Evolutionary conservation across 1,140 invertebrate genomes (phyloP).

Genomic region (Sycophaga agraensis): DNA sequence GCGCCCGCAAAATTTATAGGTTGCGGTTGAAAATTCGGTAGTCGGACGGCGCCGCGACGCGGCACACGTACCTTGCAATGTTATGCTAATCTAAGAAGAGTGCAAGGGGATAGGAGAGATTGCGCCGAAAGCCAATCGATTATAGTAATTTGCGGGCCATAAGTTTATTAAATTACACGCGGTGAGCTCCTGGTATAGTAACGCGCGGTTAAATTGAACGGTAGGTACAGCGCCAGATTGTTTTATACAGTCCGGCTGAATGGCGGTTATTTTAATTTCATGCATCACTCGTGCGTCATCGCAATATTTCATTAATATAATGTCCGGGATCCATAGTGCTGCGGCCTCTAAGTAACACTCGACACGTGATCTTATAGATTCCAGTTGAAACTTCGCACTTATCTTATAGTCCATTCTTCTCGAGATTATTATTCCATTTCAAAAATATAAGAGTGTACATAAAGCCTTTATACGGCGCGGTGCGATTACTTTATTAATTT

Average conservation of each 20-base stretch:
- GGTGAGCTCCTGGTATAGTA: slow-evolving; percentile 6
- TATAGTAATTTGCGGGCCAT: slow-evolving; percentile 26
- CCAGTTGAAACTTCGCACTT: no score
- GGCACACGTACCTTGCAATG: slow-evolving; percentile 14
- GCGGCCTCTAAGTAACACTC: slow-evolving; percentile 35
- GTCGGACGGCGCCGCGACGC: not conserved
- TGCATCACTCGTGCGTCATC: slow-evolving; percentile 30
- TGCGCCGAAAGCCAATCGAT: slow-evolving; percentile 26
- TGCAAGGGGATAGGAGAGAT: slow-evolving; percentile 12
- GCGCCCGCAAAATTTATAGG: slow-evolving; percentile 23
- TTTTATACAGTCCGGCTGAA: slow-evolving; percentile 23
- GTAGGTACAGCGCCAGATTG: slow-evolving; percentile 14
- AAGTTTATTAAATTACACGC: slow-evolving; percentile 32
- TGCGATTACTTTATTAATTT: no score
- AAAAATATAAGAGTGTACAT: no score
- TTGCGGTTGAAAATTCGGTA: slow-evolving; percentile 27
- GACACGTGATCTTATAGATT: not conserved
- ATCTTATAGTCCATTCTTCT: no score
- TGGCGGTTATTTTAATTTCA: slow-evolving; percentile 30
- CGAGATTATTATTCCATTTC: no score
- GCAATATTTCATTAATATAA: slow-evolving; percentile 33
- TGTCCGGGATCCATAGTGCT: slow-evolving; percentile 7
- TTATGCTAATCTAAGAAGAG: slow-evolving; percentile 31
- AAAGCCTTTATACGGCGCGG: no score
- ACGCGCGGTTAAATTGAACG: slow-evolving; percentile 10